Conservation (phyloP, 2,797 vertebrate genomes). For the Pseudochirops corinnae region DNA sequence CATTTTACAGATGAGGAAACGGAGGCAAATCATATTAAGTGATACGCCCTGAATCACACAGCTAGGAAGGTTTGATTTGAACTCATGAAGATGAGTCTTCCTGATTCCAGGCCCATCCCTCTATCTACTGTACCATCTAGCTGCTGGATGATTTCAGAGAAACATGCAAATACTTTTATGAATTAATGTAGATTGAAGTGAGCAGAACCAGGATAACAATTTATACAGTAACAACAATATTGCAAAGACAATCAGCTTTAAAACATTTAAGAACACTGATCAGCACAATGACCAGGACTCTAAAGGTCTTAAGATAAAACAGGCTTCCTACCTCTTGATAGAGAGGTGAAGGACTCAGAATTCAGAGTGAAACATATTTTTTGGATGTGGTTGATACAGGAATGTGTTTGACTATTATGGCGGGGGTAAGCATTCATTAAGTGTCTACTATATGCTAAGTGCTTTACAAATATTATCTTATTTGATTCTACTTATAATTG, state of each 20-base stretch:
- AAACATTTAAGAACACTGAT: not conserved
- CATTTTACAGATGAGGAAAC: not conserved
- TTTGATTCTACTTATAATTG: not conserved
- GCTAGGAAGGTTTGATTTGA: not conserved
- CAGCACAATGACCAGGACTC: not conserved
- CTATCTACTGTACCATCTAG: not conserved
- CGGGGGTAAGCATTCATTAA: not conserved
- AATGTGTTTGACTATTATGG: not conserved
- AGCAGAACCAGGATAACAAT: not conserved
- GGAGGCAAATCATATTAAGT: not conserved
- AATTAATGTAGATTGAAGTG: not conserved
- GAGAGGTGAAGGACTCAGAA: not conserved
- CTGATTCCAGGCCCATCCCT: not conserved
- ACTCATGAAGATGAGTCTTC: not conserved
- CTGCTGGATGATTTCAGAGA: not conserved
- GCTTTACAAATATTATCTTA: not conserved
- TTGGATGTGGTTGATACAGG: not conserved
- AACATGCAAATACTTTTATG: not conserved
- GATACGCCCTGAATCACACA: not conserved
- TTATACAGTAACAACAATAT: not conserved
- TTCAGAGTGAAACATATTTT: not conserved
- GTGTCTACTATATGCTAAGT: not conserved
- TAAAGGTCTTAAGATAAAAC: not conserved
- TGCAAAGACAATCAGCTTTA: not conserved
- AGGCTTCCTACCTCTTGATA: not conserved